Evolutionary conservation across 2,888 invertebrate species (phyloP).

Genomic region (Dolomedes plantarius): DNA sequence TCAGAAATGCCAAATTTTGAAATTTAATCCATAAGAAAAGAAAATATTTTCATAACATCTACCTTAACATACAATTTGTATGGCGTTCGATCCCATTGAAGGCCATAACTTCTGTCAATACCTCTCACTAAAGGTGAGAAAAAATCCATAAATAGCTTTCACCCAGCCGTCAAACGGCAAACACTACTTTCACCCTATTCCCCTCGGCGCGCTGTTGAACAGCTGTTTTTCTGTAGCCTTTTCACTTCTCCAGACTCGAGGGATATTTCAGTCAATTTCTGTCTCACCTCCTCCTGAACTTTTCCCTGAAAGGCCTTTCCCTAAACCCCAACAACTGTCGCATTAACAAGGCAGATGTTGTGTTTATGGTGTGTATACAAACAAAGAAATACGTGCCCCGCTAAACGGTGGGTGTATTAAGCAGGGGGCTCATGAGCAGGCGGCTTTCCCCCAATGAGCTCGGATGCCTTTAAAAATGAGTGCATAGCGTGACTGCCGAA

Average conservation of each 20-base stretch:
- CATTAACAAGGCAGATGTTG: constrained; percentile 62
- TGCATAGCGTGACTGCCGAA: background rate
- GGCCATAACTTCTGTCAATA: background rate
- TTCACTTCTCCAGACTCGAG: constrained; percentile 5
- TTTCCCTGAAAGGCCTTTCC: background rate
- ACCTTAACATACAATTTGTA: background rate
- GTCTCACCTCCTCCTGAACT: constrained; percentile 1
- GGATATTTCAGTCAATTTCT: constrained; percentile 45
- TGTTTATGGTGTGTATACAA: constrained; percentile 57
- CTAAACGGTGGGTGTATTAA: constrained; percentile 60
- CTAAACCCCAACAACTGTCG: constrained; percentile 5
- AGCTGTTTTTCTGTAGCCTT: background rate
- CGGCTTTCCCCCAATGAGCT: background rate
- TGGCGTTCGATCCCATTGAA: background rate
- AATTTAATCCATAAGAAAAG: no score
- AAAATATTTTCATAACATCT: background rate
- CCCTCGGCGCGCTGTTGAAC: background rate
- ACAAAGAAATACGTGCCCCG: constrained; percentile 49
- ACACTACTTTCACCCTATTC: background rate
- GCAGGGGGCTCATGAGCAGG: background rate
- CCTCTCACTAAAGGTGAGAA: background rate
- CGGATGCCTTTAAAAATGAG: background rate
- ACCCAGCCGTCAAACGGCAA: constrained; percentile 12
- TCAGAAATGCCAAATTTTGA: no score
- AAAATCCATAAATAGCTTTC: background rate